These are phyloP conservation scores for Nothobranchius furzeri DNA, from an alignment of 2,113 vertebrate species.

Conservation along the genomic window DNA sequence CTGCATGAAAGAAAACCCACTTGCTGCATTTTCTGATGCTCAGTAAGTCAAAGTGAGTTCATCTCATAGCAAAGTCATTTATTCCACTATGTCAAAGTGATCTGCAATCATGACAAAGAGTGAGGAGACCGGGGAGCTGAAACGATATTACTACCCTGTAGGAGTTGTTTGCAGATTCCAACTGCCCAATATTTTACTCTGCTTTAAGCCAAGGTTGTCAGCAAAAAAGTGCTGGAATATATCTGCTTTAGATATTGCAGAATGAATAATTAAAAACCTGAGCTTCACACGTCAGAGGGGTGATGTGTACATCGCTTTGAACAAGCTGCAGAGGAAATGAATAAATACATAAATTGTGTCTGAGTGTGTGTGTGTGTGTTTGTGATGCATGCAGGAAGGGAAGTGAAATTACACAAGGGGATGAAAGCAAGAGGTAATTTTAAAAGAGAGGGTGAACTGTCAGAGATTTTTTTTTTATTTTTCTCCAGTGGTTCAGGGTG, in stretches of 20 bases:
- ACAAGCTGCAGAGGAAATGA: constrained; percentile 64
- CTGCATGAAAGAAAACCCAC: background rate
- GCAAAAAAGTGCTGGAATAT: constrained; percentile 57
- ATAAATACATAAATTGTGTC: constrained; percentile 70
- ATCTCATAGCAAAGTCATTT: constrained; percentile 34
- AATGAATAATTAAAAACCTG: constrained; percentile 74
- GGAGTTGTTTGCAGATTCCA: constrained; percentile 43
- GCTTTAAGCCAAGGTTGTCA: constrained; percentile 52
- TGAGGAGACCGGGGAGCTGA: constrained; percentile 27
- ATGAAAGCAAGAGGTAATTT: constrained; percentile 61
- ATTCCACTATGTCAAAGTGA: constrained; percentile 29
- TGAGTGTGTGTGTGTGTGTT: constrained; percentile 29
- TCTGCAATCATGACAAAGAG: constrained; percentile 30
- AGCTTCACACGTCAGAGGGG: constrained; percentile 62
- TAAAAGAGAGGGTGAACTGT: constrained; percentile 54
- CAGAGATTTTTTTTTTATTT: constrained; percentile 46
- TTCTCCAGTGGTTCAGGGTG: constrained; percentile 11
- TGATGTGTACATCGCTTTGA: constrained; percentile 70
- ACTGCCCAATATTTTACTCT: constrained; percentile 41
- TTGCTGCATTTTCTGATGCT: constrained; percentile 19
- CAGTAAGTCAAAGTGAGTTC: constrained; percentile 19
- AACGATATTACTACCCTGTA: constrained; percentile 29
- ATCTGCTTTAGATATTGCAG: constrained; percentile 65
- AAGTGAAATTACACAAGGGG: constrained; percentile 62
- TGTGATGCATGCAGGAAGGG: constrained; percentile 27